Conservation (phyloP, 2,113 vertebrate species). For the Prinia subflava region DNA sequence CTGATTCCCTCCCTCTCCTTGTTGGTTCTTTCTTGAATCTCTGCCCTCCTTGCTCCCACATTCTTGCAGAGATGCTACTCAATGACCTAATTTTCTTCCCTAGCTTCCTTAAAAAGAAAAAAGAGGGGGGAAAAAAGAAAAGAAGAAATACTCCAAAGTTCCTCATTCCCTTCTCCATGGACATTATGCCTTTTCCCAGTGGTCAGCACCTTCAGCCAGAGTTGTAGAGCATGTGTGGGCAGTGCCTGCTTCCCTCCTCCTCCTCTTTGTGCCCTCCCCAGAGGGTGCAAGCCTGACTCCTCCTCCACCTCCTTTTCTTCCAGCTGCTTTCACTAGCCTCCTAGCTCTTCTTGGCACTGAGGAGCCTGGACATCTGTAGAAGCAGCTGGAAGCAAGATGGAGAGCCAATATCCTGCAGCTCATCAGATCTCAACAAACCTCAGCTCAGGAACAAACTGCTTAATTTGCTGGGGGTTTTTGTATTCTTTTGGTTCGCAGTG, state of each 20-base stretch:
- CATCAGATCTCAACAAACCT: conserved; percentile 50
- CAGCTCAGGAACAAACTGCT: conserved; percentile 49
- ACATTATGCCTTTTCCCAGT: background rate
- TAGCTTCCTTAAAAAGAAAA: background rate
- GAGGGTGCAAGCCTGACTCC: conserved; percentile 7
- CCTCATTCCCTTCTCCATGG: background rate
- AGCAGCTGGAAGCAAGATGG: conserved; percentile 66
- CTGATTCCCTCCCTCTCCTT: background rate
- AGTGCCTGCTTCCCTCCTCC: conserved; percentile 16
- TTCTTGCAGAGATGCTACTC: background rate
- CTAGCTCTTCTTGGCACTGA: conserved; percentile 53
- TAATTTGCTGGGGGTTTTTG: background rate
- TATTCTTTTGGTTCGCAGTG: background rate
- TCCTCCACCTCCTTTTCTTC: conserved; percentile 34
- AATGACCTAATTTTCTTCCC: background rate
- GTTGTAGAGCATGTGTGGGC: background rate
- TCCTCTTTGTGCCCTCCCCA: background rate
- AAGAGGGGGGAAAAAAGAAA: fast-evolving
- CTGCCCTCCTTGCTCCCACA: background rate
- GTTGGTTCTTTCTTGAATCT: background rate
- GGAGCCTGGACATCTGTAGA: conserved; percentile 62
- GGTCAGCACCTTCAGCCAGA: background rate
- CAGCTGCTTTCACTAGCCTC: conserved; percentile 58
- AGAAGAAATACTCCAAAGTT: background rate
- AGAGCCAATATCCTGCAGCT: conserved; percentile 57